Evolutionary conservation across 2,888 invertebrate species (phyloP).

Genomic region (Dexiosoma caninum): DNA sequence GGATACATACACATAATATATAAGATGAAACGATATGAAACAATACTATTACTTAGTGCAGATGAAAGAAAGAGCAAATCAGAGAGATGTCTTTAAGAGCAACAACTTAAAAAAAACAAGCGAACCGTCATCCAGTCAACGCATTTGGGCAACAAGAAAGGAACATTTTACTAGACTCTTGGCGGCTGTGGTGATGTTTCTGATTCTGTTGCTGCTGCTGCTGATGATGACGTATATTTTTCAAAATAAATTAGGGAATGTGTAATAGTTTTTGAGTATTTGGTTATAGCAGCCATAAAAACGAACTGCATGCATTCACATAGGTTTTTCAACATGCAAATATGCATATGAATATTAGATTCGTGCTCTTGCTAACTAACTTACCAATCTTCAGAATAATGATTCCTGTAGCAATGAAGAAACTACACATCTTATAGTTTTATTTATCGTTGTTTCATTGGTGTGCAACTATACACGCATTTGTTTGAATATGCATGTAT

Average conservation of each 20-base stretch:
- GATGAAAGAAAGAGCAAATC: slow-evolving; percentile 59
- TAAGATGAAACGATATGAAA: slow-evolving; percentile 10
- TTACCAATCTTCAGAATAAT: slow-evolving; percentile 29
- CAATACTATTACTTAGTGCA: slow-evolving; percentile 5
- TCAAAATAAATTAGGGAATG: slow-evolving; percentile 42
- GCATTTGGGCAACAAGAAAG: slow-evolving; percentile 15
- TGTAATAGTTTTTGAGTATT: not conserved
- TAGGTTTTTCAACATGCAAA: not conserved
- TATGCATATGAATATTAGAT: not conserved
- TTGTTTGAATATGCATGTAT: not conserved
- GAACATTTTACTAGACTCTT: slow-evolving; percentile 41
- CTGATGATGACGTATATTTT: slow-evolving; percentile 31
- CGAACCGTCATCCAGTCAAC: slow-evolving; percentile 23
- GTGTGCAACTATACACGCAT: not conserved
- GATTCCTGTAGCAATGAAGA: slow-evolving; percentile 39
- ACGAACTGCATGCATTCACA: not conserved
- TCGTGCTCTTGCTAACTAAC: slow-evolving; percentile 13
- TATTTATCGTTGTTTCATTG: slow-evolving; percentile 9
- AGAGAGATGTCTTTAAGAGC: slow-evolving; percentile 58
- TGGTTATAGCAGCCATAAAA: not conserved
- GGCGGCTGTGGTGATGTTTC: slow-evolving; percentile 37
- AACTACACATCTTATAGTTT: slow-evolving; percentile 39
- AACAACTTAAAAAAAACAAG: slow-evolving; percentile 51
- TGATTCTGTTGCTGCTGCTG: slow-evolving; percentile 13
- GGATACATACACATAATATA: not conserved